phyloP scores from a whole-genome alignment of 2,797 vertebrate species.

The Prionace glauca region DNA sequence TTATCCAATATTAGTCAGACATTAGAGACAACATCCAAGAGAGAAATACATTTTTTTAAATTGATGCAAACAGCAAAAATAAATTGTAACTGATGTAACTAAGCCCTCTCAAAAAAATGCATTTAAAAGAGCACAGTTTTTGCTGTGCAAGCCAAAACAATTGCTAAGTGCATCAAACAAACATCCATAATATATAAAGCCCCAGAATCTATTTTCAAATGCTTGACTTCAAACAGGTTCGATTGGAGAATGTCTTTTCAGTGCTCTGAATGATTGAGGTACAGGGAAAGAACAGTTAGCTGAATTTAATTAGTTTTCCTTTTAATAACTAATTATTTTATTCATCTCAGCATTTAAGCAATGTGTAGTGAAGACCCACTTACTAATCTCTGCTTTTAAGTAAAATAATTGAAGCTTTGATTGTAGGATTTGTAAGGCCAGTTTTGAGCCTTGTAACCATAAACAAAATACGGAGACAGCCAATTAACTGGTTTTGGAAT shows the following conservation, averaged over 20 bases:
- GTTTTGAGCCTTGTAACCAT: background rate
- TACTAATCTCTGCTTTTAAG: background rate
- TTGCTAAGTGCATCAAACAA: background rate
- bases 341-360: background rate
- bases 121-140: background rate
- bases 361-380: background rate
- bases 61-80: background rate
- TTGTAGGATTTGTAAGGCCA: background rate
- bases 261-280: background rate
- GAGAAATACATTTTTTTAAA: background rate
- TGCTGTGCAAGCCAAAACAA: background rate
- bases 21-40: background rate
- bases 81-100: background rate
- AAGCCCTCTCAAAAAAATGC: background rate
- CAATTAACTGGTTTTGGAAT: background rate
- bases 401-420: background rate
- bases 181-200: background rate
- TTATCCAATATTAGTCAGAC: background rate
- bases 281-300: background rate
- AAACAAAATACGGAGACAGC: background rate
- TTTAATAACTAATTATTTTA: background rate
- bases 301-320: background rate
- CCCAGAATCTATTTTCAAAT: background rate
- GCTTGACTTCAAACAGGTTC: background rate
- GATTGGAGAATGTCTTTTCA: background rate